Evolutionary conservation across 2,888 invertebrate species (phyloP).

Genomic region (Apantesis nais): DNA sequence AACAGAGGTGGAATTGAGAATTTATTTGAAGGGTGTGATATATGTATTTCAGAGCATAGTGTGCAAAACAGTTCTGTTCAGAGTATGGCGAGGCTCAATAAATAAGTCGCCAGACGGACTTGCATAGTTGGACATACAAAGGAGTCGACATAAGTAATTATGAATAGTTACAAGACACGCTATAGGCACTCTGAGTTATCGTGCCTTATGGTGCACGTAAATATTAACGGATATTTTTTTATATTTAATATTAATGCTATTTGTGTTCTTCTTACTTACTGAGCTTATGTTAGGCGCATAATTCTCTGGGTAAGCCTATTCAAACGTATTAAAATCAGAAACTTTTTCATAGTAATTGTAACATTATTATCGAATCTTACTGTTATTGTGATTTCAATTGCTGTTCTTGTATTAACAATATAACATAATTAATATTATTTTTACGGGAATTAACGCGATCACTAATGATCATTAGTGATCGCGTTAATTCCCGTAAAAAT

Average conservation of each 20-base stretch:
- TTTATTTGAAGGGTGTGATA: background rate
- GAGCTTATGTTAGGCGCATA: background rate
- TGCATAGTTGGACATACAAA: conserved; percentile 68
- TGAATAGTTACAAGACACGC: conserved; percentile 70
- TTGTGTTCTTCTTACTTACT: background rate
- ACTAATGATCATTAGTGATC: no score
- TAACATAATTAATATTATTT: no score
- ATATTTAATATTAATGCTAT: background rate
- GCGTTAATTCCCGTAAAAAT: no score
- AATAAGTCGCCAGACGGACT: conserved; percentile 65
- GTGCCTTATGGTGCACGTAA: conserved; percentile 58
- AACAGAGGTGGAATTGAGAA: background rate
- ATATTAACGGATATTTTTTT: conserved; percentile 37
- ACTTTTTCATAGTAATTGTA: background rate
- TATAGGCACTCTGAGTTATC: conserved; percentile 61
- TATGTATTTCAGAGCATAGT: background rate
- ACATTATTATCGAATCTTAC: background rate
- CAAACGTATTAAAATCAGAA: background rate
- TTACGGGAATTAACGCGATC: no score
- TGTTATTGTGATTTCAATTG: background rate
- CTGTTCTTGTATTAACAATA: no score
- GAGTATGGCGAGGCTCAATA: conserved; percentile 44
- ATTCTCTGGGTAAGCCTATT: background rate
- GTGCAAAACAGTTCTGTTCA: background rate
- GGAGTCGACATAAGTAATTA: conserved; percentile 74